phyloP scores from a whole-genome alignment of 2,797 vertebrate genomes.

The Nannoperca obscura region DNA sequence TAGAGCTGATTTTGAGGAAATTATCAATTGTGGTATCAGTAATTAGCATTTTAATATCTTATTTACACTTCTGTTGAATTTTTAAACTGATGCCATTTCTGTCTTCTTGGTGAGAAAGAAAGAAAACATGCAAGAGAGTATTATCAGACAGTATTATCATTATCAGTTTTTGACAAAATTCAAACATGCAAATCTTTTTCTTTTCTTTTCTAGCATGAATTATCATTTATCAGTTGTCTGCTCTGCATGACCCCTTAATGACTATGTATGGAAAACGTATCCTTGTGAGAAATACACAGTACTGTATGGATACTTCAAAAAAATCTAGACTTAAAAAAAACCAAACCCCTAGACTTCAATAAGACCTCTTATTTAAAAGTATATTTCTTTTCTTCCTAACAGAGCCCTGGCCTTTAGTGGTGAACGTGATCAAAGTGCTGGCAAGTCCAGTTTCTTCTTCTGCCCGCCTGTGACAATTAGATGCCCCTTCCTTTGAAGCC shows the following conservation, averaged over 20 bases:
- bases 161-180: slow-evolving; percentile 30
- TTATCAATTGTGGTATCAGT: slow-evolving; percentile 40
- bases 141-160: too few species aligned
- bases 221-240: slow-evolving; percentile 16
- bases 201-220: slow-evolving; percentile 13
- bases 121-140: not conserved
- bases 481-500: slow-evolving; percentile 74
- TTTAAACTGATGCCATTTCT: slow-evolving; percentile 14
- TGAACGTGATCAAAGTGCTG: slow-evolving; percentile 75
- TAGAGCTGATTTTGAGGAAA: slow-evolving; percentile 26
- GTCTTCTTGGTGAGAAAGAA: not conserved
- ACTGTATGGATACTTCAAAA: slow-evolving; percentile 11
- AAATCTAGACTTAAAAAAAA: slow-evolving; percentile 46
- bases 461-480: slow-evolving; percentile 62
- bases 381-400: slow-evolving; percentile 48
- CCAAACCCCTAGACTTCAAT: slow-evolving; percentile 37
- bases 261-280: slow-evolving; percentile 22
- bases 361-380: slow-evolving; percentile 55
- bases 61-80: slow-evolving; percentile 43
- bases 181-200: not conserved
- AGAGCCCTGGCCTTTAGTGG: slow-evolving; percentile 51
- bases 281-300: slow-evolving; percentile 17
- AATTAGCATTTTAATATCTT: slow-evolving; percentile 63
- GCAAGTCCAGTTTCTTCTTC: slow-evolving; percentile 69
- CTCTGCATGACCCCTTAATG: slow-evolving; percentile 1